These are phyloP conservation scores for Acanthopagrus latus DNA, from an alignment of 2,797 vertebrate species.

Conservation along the genomic window DNA sequence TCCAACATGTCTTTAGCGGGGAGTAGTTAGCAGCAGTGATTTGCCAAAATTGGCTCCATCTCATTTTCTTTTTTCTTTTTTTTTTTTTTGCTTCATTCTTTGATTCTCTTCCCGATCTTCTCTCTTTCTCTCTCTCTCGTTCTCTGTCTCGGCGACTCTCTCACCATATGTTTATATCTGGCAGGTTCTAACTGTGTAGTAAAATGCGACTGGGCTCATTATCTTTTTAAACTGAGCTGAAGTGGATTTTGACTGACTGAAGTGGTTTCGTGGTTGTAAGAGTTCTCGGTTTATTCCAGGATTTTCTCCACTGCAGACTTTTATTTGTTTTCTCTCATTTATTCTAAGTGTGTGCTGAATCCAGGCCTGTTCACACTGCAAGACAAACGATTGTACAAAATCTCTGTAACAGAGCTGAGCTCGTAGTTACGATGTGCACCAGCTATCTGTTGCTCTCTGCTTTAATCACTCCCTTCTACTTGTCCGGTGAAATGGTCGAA, in stretches of 20 bases:
- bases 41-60: background rate
- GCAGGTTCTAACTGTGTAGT: conserved; percentile 12
- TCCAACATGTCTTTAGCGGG: background rate
- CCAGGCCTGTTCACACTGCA: background rate
- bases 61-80: background rate
- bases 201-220: conserved; percentile 11
- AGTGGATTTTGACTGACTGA: background rate
- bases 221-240: conserved; percentile 20
- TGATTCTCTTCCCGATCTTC: background rate
- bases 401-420: no score
- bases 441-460: no score
- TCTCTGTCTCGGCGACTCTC: background rate
- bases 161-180: conserved; percentile 27
- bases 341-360: background rate
- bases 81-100: background rate
- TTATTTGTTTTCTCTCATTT: background rate
- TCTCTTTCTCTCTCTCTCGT: background rate
- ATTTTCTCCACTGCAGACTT: background rate
- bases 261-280: background rate
- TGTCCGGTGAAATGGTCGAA: no score
- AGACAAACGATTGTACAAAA: background rate
- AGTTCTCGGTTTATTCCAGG: background rate
- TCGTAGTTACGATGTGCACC: no score
- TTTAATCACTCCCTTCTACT: no score
- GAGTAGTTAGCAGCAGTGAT: background rate